Conservation (phyloP, 2,888 invertebrate genomes). For the Lasioglossum villosulum region DNA sequence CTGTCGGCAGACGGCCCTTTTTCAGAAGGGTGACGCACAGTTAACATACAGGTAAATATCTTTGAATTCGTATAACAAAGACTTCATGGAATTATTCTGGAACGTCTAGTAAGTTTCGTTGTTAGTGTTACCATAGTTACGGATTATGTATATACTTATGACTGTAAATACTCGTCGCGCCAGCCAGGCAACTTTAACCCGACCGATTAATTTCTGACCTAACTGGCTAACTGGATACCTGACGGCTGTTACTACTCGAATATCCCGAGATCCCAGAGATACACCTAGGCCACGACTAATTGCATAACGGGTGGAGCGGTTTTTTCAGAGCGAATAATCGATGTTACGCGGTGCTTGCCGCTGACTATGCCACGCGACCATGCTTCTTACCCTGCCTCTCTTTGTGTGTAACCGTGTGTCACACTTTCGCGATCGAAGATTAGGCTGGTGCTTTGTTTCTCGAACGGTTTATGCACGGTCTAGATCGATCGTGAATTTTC, state of each 20-base stretch:
- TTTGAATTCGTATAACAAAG: not conserved
- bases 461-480: not conserved
- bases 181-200: conserved; percentile 33
- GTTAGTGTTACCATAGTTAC: not conserved
- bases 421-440: conserved; percentile 9
- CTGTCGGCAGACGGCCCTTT: not conserved
- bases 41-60: not conserved
- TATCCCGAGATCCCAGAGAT: conserved; percentile 27
- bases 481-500: not conserved
- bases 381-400: not conserved
- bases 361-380: conserved; percentile 8
- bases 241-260: conserved; percentile 11
- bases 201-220: conserved; percentile 47
- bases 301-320: conserved; percentile 49
- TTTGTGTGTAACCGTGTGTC: not conserved
- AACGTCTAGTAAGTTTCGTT: not conserved
- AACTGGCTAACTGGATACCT: conserved; percentile 52
- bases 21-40: not conserved
- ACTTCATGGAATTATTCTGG: not conserved
- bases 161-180: not conserved
- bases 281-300: conserved; percentile 37
- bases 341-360: conserved; percentile 11
- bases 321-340: conserved; percentile 17
- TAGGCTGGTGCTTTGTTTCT: not conserved
- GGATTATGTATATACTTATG: not conserved